Evolutionary conservation across 2,888 invertebrate species (phyloP).

Genomic region (Drosophila acutilabella): DNA sequence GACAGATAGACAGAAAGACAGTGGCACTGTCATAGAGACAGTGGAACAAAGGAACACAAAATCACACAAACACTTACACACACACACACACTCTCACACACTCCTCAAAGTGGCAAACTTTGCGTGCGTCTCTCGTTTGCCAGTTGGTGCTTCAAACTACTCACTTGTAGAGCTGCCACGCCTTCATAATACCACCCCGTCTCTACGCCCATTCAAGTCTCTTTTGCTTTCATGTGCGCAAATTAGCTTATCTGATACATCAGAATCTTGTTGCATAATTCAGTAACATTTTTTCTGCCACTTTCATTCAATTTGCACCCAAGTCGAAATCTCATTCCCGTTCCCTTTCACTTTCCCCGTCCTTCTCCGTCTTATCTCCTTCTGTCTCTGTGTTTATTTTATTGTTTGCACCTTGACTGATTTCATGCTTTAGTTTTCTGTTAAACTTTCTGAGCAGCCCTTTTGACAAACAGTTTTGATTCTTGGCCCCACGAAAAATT

Average conservation of each 20-base stretch:
- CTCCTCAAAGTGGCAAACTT: constrained; percentile 58
- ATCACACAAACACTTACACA: neutral
- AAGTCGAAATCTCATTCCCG: neutral
- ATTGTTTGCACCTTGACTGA: constrained; percentile 22
- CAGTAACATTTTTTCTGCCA: constrained; percentile 79
- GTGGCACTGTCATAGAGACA: neutral
- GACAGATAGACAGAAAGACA: constrained; percentile 17
- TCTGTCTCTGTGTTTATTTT: neutral
- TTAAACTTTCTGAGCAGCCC: constrained; percentile 24
- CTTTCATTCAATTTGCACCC: constrained; percentile 82
- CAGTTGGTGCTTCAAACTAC: constrained; percentile 41
- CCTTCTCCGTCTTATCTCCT: neutral
- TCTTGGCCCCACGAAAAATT: constrained; percentile 55
- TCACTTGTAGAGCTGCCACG: constrained; percentile 46
- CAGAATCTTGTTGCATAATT: constrained; percentile 79
- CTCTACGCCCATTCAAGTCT: constrained; percentile 6
- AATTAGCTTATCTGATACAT: constrained; percentile 81
- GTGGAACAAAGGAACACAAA: neutral
- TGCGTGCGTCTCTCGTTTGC: constrained; percentile 44
- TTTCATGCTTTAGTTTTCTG: constrained; percentile 19
- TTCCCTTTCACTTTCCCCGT: neutral
- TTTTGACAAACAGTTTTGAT: constrained; percentile 22
- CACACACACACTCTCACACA: constrained; percentile 4
- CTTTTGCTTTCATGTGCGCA: constrained; percentile 66
- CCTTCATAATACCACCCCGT: neutral